These are phyloP conservation scores for Eulemur mongoz DNA, from an alignment of 2,797 vertebrate species.

Conservation along the genomic window DNA sequence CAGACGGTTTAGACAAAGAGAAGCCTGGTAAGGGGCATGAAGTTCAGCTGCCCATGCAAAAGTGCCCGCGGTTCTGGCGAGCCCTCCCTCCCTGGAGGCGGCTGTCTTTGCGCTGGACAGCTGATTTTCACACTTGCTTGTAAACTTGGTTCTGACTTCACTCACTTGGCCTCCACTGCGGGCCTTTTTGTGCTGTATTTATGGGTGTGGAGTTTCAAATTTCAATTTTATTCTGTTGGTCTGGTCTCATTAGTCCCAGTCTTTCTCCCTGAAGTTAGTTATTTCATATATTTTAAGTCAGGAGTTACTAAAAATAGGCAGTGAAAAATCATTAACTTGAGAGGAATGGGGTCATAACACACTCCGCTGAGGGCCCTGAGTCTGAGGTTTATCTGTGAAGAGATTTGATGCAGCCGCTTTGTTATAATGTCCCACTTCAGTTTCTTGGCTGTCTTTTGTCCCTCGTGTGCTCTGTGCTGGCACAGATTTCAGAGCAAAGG, in stretches of 20 bases:
- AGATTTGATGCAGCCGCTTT: background rate
- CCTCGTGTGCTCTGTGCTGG: background rate
- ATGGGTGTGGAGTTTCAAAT: background rate
- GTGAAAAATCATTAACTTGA: constrained; percentile 4
- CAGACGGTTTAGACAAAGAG: background rate
- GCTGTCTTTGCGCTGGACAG: background rate
- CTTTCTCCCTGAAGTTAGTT: background rate
- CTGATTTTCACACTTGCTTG: background rate
- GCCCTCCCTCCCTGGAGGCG: background rate
- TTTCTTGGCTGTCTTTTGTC: background rate
- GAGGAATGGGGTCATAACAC: constrained; percentile 1
- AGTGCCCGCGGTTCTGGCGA: background rate
- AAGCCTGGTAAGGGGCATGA: fast-evolving
- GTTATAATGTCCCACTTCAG: background rate
- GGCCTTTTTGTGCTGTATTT: background rate
- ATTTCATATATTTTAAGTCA: background rate
- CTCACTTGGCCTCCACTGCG: background rate
- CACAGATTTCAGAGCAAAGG: background rate
- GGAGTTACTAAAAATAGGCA: constrained; percentile 25
- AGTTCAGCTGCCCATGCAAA: background rate
- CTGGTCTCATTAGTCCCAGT: background rate
- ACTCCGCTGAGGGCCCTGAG: background rate
- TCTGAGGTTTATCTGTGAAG: background rate
- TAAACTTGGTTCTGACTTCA: background rate
- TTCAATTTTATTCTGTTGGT: background rate